These are phyloP conservation scores for Ophiothrix spiculata DNA, from an alignment of 35 echinoderm and acorn worm genomes.

Conservation along the genomic window DNA sequence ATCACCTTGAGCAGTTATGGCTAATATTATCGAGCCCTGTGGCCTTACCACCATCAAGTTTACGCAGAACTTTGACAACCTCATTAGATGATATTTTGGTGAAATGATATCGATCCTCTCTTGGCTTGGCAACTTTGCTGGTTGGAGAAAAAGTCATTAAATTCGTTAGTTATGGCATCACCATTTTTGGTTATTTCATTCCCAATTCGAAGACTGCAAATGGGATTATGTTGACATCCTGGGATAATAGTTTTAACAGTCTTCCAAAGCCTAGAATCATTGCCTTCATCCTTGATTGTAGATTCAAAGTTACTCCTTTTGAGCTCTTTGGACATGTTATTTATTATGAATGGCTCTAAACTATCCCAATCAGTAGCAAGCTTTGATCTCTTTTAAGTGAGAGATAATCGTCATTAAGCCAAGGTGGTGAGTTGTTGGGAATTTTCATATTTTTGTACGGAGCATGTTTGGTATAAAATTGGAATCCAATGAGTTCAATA, in stretches of 20 bases:
- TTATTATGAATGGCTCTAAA: not conserved
- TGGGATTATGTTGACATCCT: not conserved
- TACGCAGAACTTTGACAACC: not conserved
- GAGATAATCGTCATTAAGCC: not conserved
- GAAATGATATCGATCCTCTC: not conserved
- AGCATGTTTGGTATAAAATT: too few species aligned
- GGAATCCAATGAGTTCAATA: too few species aligned
- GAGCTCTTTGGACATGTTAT: not conserved
- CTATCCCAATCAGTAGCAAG: not conserved
- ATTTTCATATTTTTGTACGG: too few species aligned
- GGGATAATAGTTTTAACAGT: not conserved
- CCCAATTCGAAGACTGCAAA: not conserved
- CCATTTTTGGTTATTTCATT: not conserved
- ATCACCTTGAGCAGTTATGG: not conserved
- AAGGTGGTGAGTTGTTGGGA: too few species aligned
- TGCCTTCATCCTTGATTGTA: not conserved
- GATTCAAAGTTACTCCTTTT: not conserved
- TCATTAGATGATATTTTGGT: not conserved
- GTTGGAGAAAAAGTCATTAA: not conserved
- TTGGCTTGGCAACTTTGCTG: not conserved
- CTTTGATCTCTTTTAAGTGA: not conserved
- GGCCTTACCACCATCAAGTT: too few species aligned
- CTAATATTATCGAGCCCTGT: not conserved
- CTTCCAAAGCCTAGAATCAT: too few species aligned
- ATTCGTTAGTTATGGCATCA: not conserved